These are phyloP conservation scores for Sclerurus mexicanus DNA, from an alignment of 2,113 vertebrate species.

Conservation along the genomic window DNA sequence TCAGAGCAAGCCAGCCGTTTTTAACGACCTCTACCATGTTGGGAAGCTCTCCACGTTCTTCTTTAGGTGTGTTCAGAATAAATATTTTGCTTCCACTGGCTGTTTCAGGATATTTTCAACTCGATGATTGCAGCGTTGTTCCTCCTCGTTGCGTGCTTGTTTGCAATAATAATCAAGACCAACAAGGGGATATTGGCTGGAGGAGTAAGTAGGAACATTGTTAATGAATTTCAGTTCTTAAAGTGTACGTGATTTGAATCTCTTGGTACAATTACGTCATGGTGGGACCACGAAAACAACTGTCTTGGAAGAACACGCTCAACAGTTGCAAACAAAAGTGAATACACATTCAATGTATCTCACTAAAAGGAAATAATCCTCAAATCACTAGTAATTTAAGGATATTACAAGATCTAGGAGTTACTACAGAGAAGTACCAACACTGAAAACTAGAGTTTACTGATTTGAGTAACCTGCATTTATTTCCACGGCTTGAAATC, in stretches of 20 bases:
- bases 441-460: neutral
- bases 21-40: accelerated
- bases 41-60: neutral
- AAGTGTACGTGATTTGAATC: neutral
- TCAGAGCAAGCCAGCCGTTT: neutral
- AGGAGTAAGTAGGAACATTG: conserved; percentile 80
- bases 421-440: neutral
- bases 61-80: neutral
- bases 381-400: neutral
- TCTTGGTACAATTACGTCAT: neutral
- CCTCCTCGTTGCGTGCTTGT: conserved; percentile 74
- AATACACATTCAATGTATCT: neutral
- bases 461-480: neutral
- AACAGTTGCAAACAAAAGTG: neutral
- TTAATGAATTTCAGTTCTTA: neutral
- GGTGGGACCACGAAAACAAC: neutral
- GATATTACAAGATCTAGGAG: neutral
- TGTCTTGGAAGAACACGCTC: neutral
- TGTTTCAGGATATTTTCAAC: conserved; percentile 83
- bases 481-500: neutral
- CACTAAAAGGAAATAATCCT: neutral
- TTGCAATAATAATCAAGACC: conserved; percentile 70
- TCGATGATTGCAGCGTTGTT: conserved; percentile 76
- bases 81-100: neutral
- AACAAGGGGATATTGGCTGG: conserved; percentile 67